A percentile compares a stretch with the other conserved stretches of the same genome.
phyloP scores from a whole-genome alignment of 2,797 vertebrate genomes.

The Ptychobarbus kaznakovi region DNA sequence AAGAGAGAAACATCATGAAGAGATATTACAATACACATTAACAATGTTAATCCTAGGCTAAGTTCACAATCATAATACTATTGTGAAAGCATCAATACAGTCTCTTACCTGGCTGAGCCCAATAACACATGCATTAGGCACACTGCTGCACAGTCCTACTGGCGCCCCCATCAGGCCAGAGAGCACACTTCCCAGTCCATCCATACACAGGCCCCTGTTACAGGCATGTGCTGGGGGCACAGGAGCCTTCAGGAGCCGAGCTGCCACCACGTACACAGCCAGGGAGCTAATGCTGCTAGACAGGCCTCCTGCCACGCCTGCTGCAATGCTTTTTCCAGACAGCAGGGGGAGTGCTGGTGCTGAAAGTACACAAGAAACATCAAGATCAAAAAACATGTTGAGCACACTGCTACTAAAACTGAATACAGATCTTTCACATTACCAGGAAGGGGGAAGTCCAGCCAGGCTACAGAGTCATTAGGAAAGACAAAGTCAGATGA shows the following conservation, averaged over 20 bases:
- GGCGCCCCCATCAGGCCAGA: constrained; percentile 78
- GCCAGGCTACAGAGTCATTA: constrained; percentile 70
- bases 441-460: constrained; percentile 81
- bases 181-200: constrained; percentile 81
- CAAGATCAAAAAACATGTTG: not conserved
- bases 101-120: constrained; percentile 81
- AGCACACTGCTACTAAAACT: not conserved
- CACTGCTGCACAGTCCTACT: constrained; percentile 77
- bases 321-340: constrained; percentile 71
- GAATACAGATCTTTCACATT: not conserved
- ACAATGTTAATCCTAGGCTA: not conserved
- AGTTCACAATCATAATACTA: not conserved
- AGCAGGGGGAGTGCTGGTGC: constrained; percentile 80
- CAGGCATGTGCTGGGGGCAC: constrained; percentile 70
- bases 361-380: constrained; percentile 55
- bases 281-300: constrained; percentile 78
- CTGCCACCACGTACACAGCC: constrained; percentile 79
- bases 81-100: not conserved
- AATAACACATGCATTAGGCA: constrained; percentile 75
- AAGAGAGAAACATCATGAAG: not conserved
- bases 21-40: not conserved
- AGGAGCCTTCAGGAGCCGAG: constrained; percentile 71
- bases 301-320: constrained; percentile 79
- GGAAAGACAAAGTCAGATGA: constrained; percentile 3
- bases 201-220: constrained; percentile 80